These are phyloP conservation scores for Hoplias malabaricus DNA, from an alignment of 2,113 vertebrate genomes.

Conservation along the genomic window DNA sequence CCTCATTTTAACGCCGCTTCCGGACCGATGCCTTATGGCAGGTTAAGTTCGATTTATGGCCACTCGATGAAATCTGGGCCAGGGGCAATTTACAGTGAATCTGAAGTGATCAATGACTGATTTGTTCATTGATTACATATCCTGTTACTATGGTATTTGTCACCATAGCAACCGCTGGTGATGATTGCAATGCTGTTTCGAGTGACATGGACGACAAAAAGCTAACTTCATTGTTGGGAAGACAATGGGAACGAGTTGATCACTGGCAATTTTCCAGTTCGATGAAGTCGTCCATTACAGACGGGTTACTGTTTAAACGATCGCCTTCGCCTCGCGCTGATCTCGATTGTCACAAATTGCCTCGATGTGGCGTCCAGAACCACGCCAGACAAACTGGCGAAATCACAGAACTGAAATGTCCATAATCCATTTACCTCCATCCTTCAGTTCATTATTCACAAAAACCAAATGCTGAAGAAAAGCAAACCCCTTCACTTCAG, in stretches of 20 bases:
- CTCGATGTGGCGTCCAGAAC: neutral
- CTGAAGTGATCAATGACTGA: constrained; percentile 43
- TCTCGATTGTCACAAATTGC: neutral
- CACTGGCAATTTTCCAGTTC: neutral
- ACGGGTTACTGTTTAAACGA: neutral
- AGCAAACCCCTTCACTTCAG: no score
- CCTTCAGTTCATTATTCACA: no score
- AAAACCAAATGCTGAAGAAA: neutral
- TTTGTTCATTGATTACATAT: constrained; percentile 43
- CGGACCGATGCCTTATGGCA: neutral
- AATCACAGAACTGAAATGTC: neutral
- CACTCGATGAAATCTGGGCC: constrained; percentile 15
- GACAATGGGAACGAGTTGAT: neutral
- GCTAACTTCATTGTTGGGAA: neutral
- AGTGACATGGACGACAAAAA: neutral
- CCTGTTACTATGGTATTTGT: constrained; percentile 49
- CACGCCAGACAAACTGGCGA: neutral
- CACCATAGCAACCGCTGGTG: constrained; percentile 43
- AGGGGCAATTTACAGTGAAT: constrained; percentile 31
- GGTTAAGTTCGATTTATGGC: constrained; percentile 15
- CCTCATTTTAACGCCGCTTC: neutral
- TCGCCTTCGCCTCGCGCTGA: neutral
- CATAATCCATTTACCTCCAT: neutral
- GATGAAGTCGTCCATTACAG: neutral
- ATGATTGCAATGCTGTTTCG: constrained; percentile 13